These are phyloP conservation scores for Lethrus apterus DNA, from an alignment of 1,140 invertebrate genomes.

Conservation along the genomic window DNA sequence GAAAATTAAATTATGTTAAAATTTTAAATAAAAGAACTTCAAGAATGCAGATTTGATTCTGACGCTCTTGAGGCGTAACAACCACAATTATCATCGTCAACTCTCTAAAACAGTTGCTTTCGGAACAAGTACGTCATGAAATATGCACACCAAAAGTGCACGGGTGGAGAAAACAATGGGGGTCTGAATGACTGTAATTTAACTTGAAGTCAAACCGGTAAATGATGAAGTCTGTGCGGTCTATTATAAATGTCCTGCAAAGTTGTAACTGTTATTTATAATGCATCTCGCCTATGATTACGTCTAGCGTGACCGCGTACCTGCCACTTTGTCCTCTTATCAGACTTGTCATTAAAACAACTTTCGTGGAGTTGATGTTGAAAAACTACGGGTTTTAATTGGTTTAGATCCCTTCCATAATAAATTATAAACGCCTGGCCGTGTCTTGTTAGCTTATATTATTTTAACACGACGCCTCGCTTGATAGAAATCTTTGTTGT, in stretches of 20 bases:
- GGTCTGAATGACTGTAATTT: conserved; percentile 2
- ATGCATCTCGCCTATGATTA: too few species aligned
- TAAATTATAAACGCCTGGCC: conserved; percentile 8
- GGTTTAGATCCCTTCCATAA: conserved; percentile 4
- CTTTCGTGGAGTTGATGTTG: conserved; percentile 1
- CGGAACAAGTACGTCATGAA: neutral
- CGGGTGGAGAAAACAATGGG: neutral
- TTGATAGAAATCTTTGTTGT: conserved; percentile 1
- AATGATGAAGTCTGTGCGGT: conserved; percentile 3
- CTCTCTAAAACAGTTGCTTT: neutral
- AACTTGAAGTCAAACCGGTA: conserved; percentile 1
- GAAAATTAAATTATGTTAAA: neutral
- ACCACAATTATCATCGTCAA: neutral
- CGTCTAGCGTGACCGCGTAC: conserved; percentile 11
- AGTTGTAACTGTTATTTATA: too few species aligned
- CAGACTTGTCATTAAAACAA: conserved; percentile 11
- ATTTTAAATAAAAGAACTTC: neutral
- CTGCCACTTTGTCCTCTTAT: conserved; percentile 15
- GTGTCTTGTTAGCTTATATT: too few species aligned
- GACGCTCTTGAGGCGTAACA: too few species aligned
- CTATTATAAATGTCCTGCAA: conserved; percentile 6
- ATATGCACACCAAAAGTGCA: neutral
- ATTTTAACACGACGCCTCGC: conserved; percentile 5
- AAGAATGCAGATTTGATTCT: neutral
- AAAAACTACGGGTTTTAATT: conserved; percentile 13